A percentile compares a stretch with the other conserved stretches of the same genome.
Evolutionary conservation across 2,113 vertebrate genomes (phyloP).

Genomic region (Corythornis vintsioides): DNA sequence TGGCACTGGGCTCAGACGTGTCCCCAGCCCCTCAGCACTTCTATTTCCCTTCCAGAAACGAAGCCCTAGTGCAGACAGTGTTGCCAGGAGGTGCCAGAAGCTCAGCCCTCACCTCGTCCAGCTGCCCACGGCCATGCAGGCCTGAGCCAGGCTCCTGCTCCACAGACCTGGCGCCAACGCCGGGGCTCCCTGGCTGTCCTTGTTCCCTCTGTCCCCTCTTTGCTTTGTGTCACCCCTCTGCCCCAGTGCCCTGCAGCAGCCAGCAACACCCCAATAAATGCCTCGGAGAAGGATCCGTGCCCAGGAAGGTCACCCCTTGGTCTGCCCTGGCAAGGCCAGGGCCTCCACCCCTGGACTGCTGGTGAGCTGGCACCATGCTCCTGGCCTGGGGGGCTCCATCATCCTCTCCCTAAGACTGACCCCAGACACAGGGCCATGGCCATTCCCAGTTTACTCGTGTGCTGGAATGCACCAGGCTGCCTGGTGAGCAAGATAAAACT

Average conservation of each 20-base stretch:
- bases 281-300: not conserved
- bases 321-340: not conserved
- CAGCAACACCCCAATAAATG: not conserved
- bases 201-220: not conserved
- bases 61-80: not conserved
- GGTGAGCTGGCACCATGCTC: not conserved
- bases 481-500: not conserved
- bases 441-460: not conserved
- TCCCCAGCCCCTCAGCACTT: not conserved
- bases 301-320: not conserved
- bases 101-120: not conserved
- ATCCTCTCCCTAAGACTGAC: not conserved
- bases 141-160: not conserved
- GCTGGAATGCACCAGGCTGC: rapidly evolving
- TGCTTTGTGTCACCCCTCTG: not conserved
- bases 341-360: not conserved
- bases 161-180: not conserved
- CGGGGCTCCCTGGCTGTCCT: not conserved
- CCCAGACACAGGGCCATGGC: not conserved
- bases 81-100: not conserved
- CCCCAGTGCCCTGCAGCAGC: not conserved
- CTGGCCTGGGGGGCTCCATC: rapidly evolving
- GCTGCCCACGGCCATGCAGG: not conserved
- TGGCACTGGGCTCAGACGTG: not conserved
- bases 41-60: conserved; percentile 8